Evolutionary conservation across 2,888 invertebrate species (phyloP), one percentile per base, ranked within the genome.

Genomic region (Sussaba pulchella): DNA sequence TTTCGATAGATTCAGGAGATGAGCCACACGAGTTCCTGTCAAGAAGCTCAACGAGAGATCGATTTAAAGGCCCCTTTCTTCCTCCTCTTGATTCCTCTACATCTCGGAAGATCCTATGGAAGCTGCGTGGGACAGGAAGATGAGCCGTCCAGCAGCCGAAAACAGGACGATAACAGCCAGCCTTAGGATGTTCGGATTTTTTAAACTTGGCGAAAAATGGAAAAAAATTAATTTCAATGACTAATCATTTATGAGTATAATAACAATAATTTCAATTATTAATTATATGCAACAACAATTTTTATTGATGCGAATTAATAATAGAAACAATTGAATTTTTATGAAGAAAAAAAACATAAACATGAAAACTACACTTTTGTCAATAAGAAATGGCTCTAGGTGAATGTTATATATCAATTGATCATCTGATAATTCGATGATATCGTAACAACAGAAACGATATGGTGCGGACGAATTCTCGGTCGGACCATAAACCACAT

Each of bases 1-100:
- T 41, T 52, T 52, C 71, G 19, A 78, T 66, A 26, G 39, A 19
- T 50, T 10, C 43, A 43, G 14, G 54, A 1, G 14, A 31, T 31
- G 31, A 31, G 14, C 6, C 8, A 41, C 41, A 63, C 61, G 45
- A 52, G 41, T 67, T 43, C 19, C 17, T 39, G 10, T 31, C 17
- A 21, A 52, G 52, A 52, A 10, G 52, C 2, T 1, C 24, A 3
- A n/a, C 1, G 26, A 31, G 14, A 8, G 14, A 54, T 31, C 24
- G 21, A 52, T 52, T 52, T 52, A 21, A 9, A 24, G 21, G 10
- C 52, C 14, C 14, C 31, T 6, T 31, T 6, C 31, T 6, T 31
- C 4, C 31, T 6, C 6, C 31, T 31, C 2, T 5, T 6, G 4
- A 31, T 31, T 6, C 6, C 31, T 6, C 4, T 6, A 31, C 4